Evolutionary conservation across 2,797 vertebrate genomes (phyloP).

Genomic region (Florisuga fusca): DNA sequence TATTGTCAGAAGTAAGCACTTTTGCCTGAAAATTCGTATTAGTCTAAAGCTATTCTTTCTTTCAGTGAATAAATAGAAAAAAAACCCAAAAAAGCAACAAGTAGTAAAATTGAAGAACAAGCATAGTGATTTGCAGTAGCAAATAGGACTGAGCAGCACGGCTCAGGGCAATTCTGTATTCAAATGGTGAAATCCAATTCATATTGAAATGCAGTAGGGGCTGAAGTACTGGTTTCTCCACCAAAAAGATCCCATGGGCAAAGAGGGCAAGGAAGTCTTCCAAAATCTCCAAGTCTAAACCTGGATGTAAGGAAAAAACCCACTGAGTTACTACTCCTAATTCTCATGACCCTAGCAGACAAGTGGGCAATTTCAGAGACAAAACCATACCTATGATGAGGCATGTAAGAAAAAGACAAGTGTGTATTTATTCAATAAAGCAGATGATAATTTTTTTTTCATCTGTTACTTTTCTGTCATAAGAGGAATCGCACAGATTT

Average conservation of each 20-base stretch:
- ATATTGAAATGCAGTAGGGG: background rate
- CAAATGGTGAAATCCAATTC: background rate
- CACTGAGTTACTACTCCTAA: accelerated
- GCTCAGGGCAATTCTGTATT: background rate
- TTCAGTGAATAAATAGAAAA: background rate
- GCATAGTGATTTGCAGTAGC: background rate
- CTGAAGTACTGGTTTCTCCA: background rate
- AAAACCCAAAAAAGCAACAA: background rate
- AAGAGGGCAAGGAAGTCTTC: background rate
- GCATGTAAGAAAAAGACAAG: background rate
- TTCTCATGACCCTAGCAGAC: background rate
- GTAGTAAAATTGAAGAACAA: background rate
- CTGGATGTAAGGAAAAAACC: background rate
- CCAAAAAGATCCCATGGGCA: background rate
- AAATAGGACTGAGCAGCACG: background rate
- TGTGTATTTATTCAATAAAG: background rate
- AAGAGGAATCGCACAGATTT: background rate
- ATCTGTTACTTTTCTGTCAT: background rate
- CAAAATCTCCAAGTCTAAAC: background rate
- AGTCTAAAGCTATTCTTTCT: background rate
- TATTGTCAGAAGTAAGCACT: background rate
- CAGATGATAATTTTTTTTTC: background rate
- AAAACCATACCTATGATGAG: background rate
- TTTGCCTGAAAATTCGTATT: background rate
- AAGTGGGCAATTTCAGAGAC: background rate